Evolutionary conservation across 2,888 invertebrate genomes (phyloP).

Genomic region (Halocaridina rubra): DNA sequence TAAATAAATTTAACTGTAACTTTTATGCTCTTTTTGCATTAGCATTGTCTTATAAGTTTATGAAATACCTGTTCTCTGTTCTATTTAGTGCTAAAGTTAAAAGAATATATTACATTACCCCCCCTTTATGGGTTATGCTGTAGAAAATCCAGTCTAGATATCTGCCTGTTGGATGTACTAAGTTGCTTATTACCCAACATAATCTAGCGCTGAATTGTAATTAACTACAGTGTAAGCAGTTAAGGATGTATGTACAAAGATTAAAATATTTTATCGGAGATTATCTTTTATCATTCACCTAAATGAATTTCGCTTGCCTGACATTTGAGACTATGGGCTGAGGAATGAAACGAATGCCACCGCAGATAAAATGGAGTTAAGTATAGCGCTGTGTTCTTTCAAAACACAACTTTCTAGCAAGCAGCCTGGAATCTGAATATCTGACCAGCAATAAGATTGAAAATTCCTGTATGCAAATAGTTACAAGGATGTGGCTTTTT

Average conservation of each 20-base stretch:
- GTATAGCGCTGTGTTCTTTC: too few relatives aligned
- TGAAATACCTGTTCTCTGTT: slow-evolving; percentile 6
- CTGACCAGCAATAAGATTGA: too few relatives aligned
- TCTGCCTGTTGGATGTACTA: slow-evolving; percentile 39
- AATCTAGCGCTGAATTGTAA: slow-evolving; percentile 34
- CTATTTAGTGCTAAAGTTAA: slow-evolving; percentile 10
- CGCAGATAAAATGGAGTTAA: too few relatives aligned
- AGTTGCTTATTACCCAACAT: slow-evolving; percentile 29
- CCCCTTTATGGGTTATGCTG: slow-evolving; percentile 25
- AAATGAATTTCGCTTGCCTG: too few relatives aligned
- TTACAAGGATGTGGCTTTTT: too few relatives aligned
- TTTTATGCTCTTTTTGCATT: not conserved
- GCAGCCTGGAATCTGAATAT: too few relatives aligned
- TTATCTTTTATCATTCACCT: not conserved
- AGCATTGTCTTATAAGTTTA: not conserved
- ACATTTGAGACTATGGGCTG: too few relatives aligned
- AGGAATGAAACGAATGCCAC: too few relatives aligned
- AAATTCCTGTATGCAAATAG: too few relatives aligned
- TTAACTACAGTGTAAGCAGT: slow-evolving; percentile 31
- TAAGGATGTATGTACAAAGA: slow-evolving; percentile 36
- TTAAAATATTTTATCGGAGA: slow-evolving; percentile 39
- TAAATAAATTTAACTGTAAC: slow-evolving; percentile 14
- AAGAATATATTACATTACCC: slow-evolving; percentile 6
- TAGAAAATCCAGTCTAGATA: slow-evolving; percentile 39
- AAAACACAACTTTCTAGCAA: too few relatives aligned